Conservation (phyloP, 2,113 vertebrate genomes). For the Dicerorhinus sumatrensis region DNA sequence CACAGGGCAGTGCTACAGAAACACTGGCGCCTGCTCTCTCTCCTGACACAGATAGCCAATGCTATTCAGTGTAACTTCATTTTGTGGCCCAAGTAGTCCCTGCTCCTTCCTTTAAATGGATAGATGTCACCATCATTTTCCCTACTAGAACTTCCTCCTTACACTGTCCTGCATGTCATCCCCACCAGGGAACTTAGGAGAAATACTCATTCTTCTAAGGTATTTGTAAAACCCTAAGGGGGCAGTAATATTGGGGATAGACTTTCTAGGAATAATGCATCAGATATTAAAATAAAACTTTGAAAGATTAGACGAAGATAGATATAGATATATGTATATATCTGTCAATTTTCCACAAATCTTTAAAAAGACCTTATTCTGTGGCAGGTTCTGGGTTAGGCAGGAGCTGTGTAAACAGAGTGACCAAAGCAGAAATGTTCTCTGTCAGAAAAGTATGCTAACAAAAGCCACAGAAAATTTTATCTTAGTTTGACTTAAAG, state of each 20-base stretch:
- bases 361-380: not conserved
- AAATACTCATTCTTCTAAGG: not conserved
- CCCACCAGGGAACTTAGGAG: not conserved
- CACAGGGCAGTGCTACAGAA: not conserved
- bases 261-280: not conserved
- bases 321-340: not conserved
- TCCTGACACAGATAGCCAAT: not conserved
- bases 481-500: constrained; percentile 34
- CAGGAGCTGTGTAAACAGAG: not conserved
- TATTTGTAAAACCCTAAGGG: not conserved
- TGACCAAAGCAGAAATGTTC: not conserved
- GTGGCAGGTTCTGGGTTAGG: not conserved
- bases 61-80: not conserved
- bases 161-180: not conserved
- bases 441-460: not conserved
- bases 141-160: not conserved
- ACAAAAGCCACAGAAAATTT: not conserved
- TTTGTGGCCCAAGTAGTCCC: not conserved
- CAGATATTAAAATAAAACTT: not conserved
- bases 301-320: not conserved
- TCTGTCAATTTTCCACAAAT: not conserved
- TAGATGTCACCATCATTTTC: not conserved
- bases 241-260: not conserved
- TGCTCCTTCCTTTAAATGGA: not conserved
- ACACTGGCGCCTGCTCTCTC: not conserved